Conservation (phyloP, 2,797 vertebrate genomes). For the Lophius americanus region DNA sequence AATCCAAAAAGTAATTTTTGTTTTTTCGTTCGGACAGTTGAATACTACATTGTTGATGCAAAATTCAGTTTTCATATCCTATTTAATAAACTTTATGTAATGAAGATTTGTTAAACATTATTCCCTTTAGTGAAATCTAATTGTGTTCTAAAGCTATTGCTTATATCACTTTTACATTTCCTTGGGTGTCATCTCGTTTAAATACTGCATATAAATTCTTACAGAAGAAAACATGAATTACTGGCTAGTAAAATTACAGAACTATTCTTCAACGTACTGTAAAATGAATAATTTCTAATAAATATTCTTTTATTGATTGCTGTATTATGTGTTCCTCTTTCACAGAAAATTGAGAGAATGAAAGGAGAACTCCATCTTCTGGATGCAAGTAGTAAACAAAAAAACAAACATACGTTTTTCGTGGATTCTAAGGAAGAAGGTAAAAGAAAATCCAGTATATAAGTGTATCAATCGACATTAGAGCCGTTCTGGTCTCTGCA, state of each 20-base stretch:
- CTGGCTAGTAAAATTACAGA: not conserved
- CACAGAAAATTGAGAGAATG: slow-evolving; percentile 95
- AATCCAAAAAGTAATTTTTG: not conserved
- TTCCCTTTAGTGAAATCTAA: not conserved
- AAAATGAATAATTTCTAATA: not conserved
- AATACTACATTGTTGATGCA: not conserved
- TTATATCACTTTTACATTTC: not conserved
- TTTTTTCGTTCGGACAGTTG: not conserved
- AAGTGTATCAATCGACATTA: not conserved
- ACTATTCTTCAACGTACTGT: not conserved
- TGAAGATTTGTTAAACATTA: not conserved
- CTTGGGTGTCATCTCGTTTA: too few species aligned
- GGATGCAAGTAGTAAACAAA: slow-evolving; percentile 84
- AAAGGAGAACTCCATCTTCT: slow-evolving; percentile 96
- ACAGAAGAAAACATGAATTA: too few species aligned
- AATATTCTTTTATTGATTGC: not conserved
- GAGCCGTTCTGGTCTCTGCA: not conserved
- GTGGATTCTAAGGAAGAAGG: slow-evolving; percentile 90
- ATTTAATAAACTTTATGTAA: not conserved
- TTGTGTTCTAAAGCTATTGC: not conserved
- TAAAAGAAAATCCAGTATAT: slow-evolving; percentile 38
- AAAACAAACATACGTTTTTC: slow-evolving; percentile 90
- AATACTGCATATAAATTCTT: too few species aligned
- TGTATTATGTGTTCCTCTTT: not conserved
- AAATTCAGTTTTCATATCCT: not conserved